phyloP scores from a whole-genome alignment of 2,888 invertebrate genomes.

The Drosophila putrida region DNA sequence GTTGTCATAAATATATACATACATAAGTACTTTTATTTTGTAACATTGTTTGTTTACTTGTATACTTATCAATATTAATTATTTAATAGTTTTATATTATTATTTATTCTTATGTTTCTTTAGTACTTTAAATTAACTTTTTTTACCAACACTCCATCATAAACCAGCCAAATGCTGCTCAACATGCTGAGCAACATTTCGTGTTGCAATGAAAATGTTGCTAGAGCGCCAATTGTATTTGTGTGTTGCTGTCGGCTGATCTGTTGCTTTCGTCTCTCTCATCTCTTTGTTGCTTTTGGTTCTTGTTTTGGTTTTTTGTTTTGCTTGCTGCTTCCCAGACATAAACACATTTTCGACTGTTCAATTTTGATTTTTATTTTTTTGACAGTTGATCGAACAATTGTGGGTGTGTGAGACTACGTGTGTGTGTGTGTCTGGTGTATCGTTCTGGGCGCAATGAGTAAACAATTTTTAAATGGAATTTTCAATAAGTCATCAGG shows the following conservation, averaged over 20 bases:
- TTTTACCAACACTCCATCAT: not conserved
- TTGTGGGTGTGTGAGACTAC: conserved; percentile 39
- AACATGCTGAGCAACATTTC: conserved; percentile 5
- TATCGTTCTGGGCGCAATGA: conserved; percentile 72
- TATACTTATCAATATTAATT: too few species aligned
- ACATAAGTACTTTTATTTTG: too few species aligned
- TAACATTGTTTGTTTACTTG: too few species aligned
- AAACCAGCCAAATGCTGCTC: conserved; percentile 1
- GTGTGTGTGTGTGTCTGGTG: conserved; percentile 47
- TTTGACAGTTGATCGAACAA: conserved; percentile 65
- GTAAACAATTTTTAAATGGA: conserved; percentile 80
- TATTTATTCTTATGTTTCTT: too few species aligned
- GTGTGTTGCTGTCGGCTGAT: conserved; percentile 4
- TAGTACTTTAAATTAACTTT: not conserved
- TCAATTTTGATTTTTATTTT: conserved; percentile 68
- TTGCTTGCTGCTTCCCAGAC: conserved; percentile 70
- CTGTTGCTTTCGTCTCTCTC: conserved; percentile 29
- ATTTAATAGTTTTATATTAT: too few species aligned
- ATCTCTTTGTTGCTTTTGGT: conserved; percentile 12
- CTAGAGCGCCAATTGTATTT: conserved; percentile 8
- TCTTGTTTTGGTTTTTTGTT: conserved; percentile 39
- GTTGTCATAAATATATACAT: too few species aligned
- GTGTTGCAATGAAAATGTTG: conserved; percentile 25
- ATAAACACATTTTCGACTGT: conserved; percentile 71
- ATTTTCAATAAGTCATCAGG: conserved; percentile 81